Evolutionary conservation across 1,140 invertebrate species (phyloP).

Genomic region (Dendroctonus valens): DNA sequence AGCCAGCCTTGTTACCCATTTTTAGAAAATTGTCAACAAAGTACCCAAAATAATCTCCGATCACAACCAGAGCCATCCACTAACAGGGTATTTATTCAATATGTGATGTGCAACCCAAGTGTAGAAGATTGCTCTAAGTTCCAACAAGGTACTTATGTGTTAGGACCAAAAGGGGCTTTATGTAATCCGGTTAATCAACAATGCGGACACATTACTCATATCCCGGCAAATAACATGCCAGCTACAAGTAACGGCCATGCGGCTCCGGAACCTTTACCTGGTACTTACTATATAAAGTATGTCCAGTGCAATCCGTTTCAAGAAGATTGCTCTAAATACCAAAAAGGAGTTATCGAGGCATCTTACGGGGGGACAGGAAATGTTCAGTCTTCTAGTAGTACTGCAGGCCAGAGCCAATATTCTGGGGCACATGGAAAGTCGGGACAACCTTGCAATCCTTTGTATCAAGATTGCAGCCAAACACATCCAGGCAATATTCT

Average conservation of each 20-base stretch:
- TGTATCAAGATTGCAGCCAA: not conserved
- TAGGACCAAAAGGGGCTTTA: constrained; percentile 20
- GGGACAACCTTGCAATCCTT: constrained; percentile 15
- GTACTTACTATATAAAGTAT: constrained; percentile 25
- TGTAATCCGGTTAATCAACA: constrained; percentile 23
- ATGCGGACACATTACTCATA: constrained; percentile 9
- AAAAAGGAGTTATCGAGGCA: constrained; percentile 16
- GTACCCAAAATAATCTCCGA: not conserved
- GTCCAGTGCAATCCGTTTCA: constrained; percentile 12
- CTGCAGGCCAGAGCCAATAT: not conserved
- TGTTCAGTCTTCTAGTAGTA: not conserved
- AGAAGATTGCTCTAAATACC: constrained; percentile 18
- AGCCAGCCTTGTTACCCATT: constrained; percentile 10
- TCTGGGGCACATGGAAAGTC: not conserved
- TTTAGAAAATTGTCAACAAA: constrained; percentile 11
- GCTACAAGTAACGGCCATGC: not conserved
- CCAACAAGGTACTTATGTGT: constrained; percentile 22
- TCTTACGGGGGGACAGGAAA: constrained; percentile 10
- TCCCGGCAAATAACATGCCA: constrained; percentile 7
- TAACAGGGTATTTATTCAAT: constrained; percentile 19
- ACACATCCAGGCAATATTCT: not conserved
- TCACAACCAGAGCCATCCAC: too few species aligned
- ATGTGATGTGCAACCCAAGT: constrained; percentile 30
- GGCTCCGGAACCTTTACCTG: not conserved
- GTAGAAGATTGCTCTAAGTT: constrained; percentile 25